These are phyloP conservation scores for Bedellia somnulentella DNA, from an alignment of 2,888 invertebrate genomes.

Conservation along the genomic window DNA sequence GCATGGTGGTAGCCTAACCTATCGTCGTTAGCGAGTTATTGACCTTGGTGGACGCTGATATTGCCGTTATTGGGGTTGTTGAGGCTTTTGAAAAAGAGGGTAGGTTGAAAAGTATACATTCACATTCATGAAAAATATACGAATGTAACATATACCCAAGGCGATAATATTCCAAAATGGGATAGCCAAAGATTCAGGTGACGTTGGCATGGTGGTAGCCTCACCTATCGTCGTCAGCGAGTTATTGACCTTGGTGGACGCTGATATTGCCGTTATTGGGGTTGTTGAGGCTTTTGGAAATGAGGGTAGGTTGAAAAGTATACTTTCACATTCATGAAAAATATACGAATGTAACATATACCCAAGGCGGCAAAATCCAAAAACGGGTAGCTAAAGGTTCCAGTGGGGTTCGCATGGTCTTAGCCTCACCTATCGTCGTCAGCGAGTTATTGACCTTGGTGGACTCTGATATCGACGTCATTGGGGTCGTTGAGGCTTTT, in stretches of 20 bases:
- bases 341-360: too few species aligned
- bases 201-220: conserved; percentile 84
- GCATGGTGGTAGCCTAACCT: conserved; percentile 77
- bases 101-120: conserved; percentile 13
- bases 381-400: too few species aligned
- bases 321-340: too few species aligned
- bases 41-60: conserved; percentile 21
- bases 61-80: conserved; percentile 43
- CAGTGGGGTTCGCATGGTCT: conserved; percentile 89
- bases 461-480: conserved; percentile 28
- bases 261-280: conserved; percentile 40
- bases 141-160: too few species aligned
- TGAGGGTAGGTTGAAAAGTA: conserved; percentile 22
- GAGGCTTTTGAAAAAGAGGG: conserved; percentile 36
- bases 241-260: conserved; percentile 27
- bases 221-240: conserved; percentile 58
- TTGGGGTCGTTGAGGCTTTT: conserved; percentile 40
- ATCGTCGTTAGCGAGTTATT: conserved; percentile 52
- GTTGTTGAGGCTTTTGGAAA: conserved; percentile 30
- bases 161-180: too few species aligned
- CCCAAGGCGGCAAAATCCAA: too few species aligned
- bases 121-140: too few species aligned
- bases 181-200: too few species aligned
- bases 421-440: conserved; percentile 68
- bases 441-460: conserved; percentile 34